phyloP scores from a whole-genome alignment of 64 coral and sea anemone genomes.

The Exaiptasia diaphana region DNA sequence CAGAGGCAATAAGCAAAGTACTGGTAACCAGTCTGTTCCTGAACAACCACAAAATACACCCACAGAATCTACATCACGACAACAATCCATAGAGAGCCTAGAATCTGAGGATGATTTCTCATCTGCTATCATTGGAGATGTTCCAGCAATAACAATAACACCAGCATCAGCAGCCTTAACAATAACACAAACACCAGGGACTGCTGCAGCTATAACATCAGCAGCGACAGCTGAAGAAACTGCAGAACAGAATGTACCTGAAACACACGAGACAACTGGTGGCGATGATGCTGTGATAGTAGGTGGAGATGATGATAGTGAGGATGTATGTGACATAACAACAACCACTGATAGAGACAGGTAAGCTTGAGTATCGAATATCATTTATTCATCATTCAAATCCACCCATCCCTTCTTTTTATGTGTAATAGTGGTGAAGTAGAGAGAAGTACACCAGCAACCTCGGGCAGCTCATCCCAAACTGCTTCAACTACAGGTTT shows the following conservation, averaged over 20 bases:
- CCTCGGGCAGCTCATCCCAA: neutral
- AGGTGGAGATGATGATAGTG: constrained; percentile 25
- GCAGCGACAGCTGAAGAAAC: constrained; percentile 61
- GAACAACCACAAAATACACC: constrained; percentile 8
- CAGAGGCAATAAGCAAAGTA: neutral
- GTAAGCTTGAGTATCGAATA: constrained; percentile 2
- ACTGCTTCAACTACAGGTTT: neutral
- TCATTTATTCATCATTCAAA: neutral
- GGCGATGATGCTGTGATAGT: constrained; percentile 51
- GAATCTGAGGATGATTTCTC: constrained; percentile 64
- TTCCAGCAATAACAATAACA: constrained; percentile 74
- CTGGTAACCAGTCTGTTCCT: constrained; percentile 15
- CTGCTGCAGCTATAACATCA: too few relatives aligned
- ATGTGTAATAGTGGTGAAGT: neutral
- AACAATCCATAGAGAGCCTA: constrained; percentile 71
- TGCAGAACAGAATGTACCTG: constrained; percentile 87
- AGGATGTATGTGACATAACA: neutral
- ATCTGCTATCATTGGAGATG: constrained; percentile 25
- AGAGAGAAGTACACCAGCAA: neutral
- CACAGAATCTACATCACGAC: constrained; percentile 43
- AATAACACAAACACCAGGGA: too few relatives aligned
- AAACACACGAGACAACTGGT: constrained; percentile 35
- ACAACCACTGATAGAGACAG: constrained; percentile 5
- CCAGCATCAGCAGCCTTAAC: too few relatives aligned
- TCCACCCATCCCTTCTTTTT: neutral